phyloP scores from a whole-genome alignment of 2,113 vertebrate species.

The Vimba vimba region DNA sequence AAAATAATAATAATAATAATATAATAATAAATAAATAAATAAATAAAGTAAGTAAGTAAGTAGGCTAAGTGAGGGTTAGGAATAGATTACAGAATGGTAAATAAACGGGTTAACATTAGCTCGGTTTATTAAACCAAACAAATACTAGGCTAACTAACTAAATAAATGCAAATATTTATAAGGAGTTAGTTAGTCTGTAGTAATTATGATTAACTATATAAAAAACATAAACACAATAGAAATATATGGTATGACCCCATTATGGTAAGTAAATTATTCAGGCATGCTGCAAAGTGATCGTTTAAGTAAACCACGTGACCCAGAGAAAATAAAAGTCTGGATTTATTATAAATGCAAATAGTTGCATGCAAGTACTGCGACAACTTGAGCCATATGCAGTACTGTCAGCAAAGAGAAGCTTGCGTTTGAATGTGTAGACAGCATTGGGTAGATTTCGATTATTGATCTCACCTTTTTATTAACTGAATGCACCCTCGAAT shows the following conservation, averaged over 20 bases:
- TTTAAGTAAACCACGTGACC: not conserved
- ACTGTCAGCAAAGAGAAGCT: not conserved
- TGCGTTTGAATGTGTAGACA: not conserved
- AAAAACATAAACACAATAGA: too few species aligned
- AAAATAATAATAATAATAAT: too few species aligned
- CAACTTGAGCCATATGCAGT: slow-evolving; percentile 27
- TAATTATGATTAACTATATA: not conserved
- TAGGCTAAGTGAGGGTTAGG: not conserved
- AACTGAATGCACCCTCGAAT: not conserved
- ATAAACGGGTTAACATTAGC: not conserved
- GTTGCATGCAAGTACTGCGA: slow-evolving; percentile 14
- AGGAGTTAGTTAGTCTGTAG: not conserved
- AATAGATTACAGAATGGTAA: not conserved
- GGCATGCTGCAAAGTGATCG: not conserved
- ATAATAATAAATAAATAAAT: not conserved
- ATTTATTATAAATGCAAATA: slow-evolving; percentile 3
- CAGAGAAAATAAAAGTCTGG: not conserved
- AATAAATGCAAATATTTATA: not conserved
- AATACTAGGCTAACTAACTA: not conserved
- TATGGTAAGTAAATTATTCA: too few species aligned
- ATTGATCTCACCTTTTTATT: not conserved
- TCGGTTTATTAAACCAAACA: not conserved
- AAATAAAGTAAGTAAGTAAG: not conserved
- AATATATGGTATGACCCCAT: too few species aligned
- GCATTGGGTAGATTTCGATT: not conserved